Conservation (phyloP, 2,888 invertebrate species). For the Scaeva pyrastri region DNA sequence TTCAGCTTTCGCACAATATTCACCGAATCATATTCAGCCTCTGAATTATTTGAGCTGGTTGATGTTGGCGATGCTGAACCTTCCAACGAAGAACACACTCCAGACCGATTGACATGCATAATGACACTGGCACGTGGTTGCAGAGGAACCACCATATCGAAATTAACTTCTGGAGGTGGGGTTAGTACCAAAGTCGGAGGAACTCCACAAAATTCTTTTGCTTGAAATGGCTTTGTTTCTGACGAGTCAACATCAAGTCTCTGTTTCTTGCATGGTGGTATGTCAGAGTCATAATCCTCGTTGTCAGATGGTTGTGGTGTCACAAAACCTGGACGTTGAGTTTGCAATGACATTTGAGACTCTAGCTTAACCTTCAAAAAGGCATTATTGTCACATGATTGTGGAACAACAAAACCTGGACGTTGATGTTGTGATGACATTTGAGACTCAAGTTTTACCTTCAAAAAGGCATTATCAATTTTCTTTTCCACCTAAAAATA, state of each 20-base stretch:
- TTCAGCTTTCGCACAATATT: slow-evolving; percentile 83
- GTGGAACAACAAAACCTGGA: slow-evolving; percentile 88
- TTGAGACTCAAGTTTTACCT: slow-evolving; percentile 69
- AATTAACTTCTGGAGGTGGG: slow-evolving; percentile 83
- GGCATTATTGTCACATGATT: slow-evolving; percentile 93
- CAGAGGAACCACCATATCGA: slow-evolving; percentile 86
- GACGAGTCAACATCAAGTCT: slow-evolving; percentile 77
- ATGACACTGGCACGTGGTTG: slow-evolving; percentile 90
- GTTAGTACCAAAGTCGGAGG: slow-evolving; percentile 80
- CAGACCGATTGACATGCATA: slow-evolving; percentile 93
- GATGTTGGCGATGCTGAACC: slow-evolving; percentile 70
- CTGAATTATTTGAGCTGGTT: slow-evolving; percentile 49
- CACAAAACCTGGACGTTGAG: slow-evolving; percentile 82
- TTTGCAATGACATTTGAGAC: slow-evolving; percentile 62
- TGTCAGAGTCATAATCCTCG: slow-evolving; percentile 88
- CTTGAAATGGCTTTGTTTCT: slow-evolving; percentile 37
- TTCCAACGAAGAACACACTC: slow-evolving; percentile 86
- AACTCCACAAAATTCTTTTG: slow-evolving; percentile 67
- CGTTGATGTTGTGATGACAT: slow-evolving; percentile 62
- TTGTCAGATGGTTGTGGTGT: slow-evolving; percentile 95
- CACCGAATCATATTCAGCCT: slow-evolving; percentile 80
- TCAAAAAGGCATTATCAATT: slow-evolving; percentile 64
- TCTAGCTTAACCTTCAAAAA: slow-evolving; percentile 69
- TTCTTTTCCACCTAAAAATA: slow-evolving; percentile 59
- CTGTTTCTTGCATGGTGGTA: slow-evolving; percentile 84